phyloP scores from a whole-genome alignment of 2,113 vertebrate species.

The Centropus bengalensis region DNA sequence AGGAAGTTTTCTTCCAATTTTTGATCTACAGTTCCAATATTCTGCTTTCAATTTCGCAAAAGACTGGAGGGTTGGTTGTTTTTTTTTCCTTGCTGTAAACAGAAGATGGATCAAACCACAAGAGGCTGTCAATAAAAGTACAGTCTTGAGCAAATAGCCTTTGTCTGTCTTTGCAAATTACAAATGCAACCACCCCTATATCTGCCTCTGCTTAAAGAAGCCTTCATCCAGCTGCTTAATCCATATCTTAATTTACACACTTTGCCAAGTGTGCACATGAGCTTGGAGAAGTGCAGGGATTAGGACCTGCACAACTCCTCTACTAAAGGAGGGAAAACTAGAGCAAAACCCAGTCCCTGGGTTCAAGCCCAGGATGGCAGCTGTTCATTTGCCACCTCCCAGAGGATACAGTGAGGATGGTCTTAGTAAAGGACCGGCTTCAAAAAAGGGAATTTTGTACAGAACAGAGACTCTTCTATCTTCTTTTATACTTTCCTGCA shows the following conservation, averaged over 20 bases:
- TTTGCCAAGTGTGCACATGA: not conserved
- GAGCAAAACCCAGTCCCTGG: fast-evolving
- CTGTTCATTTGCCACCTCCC: not conserved
- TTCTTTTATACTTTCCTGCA: not conserved
- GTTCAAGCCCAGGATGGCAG: not conserved
- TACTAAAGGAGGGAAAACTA: not conserved
- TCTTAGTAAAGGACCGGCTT: not conserved
- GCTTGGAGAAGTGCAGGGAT: not conserved
- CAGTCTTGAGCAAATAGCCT: not conserved
- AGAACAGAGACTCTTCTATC: not conserved
- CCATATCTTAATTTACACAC: not conserved
- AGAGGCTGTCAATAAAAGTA: not conserved
- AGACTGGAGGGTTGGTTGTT: not conserved
- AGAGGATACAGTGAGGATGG: not conserved
- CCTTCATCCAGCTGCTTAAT: not conserved
- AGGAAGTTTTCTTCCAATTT: not conserved
- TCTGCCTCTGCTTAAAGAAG: not conserved
- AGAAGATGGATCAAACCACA: not conserved
- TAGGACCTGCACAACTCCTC: not conserved
- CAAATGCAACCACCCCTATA: not conserved
- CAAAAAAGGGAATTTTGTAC: not conserved
- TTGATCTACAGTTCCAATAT: not conserved
- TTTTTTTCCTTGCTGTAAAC: not conserved
- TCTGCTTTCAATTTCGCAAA: not conserved
- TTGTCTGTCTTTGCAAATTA: not conserved